Conservation (phyloP, 1,140 invertebrate genomes). For the Aphelinus certus region DNA sequence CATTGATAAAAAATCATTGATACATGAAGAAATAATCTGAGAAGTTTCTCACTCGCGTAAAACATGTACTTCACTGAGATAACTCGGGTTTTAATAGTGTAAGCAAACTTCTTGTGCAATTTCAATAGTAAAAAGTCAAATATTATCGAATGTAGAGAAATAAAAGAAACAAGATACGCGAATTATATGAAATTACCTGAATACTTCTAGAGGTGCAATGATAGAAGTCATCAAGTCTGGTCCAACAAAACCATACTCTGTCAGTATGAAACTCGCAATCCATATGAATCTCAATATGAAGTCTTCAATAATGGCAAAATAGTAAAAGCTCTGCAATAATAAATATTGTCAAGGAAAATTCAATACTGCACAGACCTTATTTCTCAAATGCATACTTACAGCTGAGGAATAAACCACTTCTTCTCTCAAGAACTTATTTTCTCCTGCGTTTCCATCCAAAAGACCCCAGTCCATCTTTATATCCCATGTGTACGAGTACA, state of each 20-base stretch:
- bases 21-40: constrained; percentile 3
- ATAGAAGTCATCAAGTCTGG: constrained; percentile 89
- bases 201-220: constrained; percentile 92
- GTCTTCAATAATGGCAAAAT: constrained; percentile 97
- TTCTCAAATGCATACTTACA: constrained; percentile 58
- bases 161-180: too few relatives aligned
- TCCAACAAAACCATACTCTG: constrained; percentile 82
- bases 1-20: background rate
- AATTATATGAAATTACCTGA: constrained; percentile 71
- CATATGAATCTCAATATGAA: constrained; percentile 93
- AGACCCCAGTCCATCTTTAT: constrained; percentile 95
- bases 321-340: constrained; percentile 85
- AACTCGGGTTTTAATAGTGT: too few relatives aligned
- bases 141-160: too few relatives aligned
- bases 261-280: constrained; percentile 87
- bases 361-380: constrained; percentile 5
- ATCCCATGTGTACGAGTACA: constrained; percentile 88
- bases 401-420: constrained; percentile 75
- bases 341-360: constrained; percentile 28
- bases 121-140: too few relatives aligned
- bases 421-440: constrained; percentile 77
- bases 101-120: too few relatives aligned
- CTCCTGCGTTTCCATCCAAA: constrained; percentile 81
- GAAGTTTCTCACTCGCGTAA: background rate
- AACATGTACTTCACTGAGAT: too few relatives aligned